Base-by-base conservation (phyloP, 2,797 vertebrate species). In the Epinephelus coioides region DNA sequence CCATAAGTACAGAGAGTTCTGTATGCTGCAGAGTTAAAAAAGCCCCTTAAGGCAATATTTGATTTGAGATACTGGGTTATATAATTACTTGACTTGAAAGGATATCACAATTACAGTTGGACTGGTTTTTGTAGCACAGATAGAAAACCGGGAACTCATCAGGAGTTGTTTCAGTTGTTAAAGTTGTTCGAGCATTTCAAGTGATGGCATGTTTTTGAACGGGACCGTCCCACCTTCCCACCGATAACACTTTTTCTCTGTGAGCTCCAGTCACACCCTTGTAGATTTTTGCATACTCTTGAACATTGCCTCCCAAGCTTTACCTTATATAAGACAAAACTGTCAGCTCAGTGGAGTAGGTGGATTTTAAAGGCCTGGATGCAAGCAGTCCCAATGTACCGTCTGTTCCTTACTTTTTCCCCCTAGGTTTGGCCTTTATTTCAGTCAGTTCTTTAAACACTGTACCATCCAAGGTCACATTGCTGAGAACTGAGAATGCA, bases 191-290 rank as follows among this genome's bases (percentile, higher is more conserved):
- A 23, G 10, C 46, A 25, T 54, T 71, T 53, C 17, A 12, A 46
- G 44, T 59, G 6, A 8, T 46, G 23, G 18, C 61, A 27, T 60
- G 53, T 64, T 54, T 70, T 70, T 7, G 4, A 68, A 38, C 17
- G 11, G 43, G 66, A 47, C 9, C 23, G 6, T 34, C 34, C 7
- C 34, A 34, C 34, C 34, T 34, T 34, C 34, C 34, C 34, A 34
- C 34, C 7, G 7, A 34, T 8, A 34, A 7, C 34, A 34, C 2
- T 34, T 34, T 34, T 34, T 7, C 34, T n/a, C 11, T 74, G 7
- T 23, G 21, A 5, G 5, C 4, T 83, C 66, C 10, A 56, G 50
- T 70, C 25, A 11, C 18, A 74, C 27, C 27, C 71, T 44, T 56
- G 49, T 38, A 46, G 2, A 17, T 54, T 55, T 49, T 44, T n/a